A percentile compares a stretch with the other conserved stretches of the same genome.
phyloP scores from a whole-genome alignment of 2,888 invertebrate species.

The Busseola fusca region DNA sequence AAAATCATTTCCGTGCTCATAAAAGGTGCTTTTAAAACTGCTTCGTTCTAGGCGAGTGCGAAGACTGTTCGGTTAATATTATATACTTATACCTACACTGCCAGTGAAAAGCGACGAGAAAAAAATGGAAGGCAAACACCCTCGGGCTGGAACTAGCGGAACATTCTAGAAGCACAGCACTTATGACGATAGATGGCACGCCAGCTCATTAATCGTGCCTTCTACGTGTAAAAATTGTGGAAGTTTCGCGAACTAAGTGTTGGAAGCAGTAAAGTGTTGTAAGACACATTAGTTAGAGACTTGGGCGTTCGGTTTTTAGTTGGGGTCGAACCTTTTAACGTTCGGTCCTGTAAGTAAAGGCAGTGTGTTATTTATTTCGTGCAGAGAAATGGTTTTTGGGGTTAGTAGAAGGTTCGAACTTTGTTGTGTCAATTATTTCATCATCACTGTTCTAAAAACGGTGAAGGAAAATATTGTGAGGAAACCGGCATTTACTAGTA shows the following conservation, averaged over 20 bases:
- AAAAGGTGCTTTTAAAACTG: slow-evolving; percentile 45
- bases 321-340: not conserved
- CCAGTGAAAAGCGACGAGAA: slow-evolving; percentile 41
- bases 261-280: not conserved
- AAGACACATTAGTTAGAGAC: slow-evolving; percentile 8
- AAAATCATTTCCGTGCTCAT: slow-evolving; percentile 22
- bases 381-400: not conserved
- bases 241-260: slow-evolving; percentile 27
- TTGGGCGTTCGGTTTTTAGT: not conserved
- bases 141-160: slow-evolving; percentile 39
- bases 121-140: slow-evolving; percentile 62
- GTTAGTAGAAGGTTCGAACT: not conserved
- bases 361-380: not conserved
- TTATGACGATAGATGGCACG: slow-evolving; percentile 51
- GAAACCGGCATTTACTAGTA: no score
- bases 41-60: slow-evolving; percentile 37
- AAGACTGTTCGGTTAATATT: slow-evolving; percentile 55
- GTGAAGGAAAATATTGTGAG: no score
- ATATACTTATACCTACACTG: slow-evolving; percentile 51
- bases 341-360: not conserved
- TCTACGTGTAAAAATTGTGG: slow-evolving; percentile 32
- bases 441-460: no score
- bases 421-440: not conserved
- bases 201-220: slow-evolving; percentile 46
- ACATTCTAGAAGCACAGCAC: slow-evolving; percentile 44